Percentiles rank a stretch among this genome's conserved stretches.
Conservation (phyloP, 2,888 invertebrate species). For the Eilema griseolum region DNA sequence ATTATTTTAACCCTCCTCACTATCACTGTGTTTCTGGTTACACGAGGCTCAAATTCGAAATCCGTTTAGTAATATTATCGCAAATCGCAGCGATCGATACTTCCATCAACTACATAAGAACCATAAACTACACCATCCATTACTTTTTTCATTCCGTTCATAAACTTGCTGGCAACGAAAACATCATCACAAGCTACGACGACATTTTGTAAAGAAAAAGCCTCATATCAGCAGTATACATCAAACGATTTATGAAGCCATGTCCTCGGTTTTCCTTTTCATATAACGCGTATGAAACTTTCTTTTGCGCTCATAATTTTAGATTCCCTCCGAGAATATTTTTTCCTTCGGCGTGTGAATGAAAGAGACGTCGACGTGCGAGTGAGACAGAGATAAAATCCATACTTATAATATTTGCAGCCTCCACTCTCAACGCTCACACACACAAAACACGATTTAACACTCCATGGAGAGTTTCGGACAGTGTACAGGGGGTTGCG, state of each 20-base stretch:
- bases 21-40: background rate
- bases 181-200: constrained; percentile 51
- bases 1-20: too few relatives aligned
- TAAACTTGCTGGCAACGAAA: constrained; percentile 44
- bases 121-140: constrained; percentile 17
- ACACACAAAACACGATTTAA: constrained; percentile 75
- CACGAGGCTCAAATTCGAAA: background rate
- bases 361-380: constrained; percentile 62
- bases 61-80: background rate
- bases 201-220: constrained; percentile 67
- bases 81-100: background rate
- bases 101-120: background rate
- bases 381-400: constrained; percentile 80
- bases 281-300: constrained; percentile 71
- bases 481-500: constrained; percentile 67
- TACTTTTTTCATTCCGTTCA: constrained; percentile 30
- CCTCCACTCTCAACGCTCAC: constrained; percentile 80
- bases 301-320: constrained; percentile 77
- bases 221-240: constrained; percentile 68
- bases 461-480: constrained; percentile 82
- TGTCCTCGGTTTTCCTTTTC: constrained; percentile 79
- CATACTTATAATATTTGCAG: constrained; percentile 87
- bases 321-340: constrained; percentile 80
- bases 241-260: constrained; percentile 77
- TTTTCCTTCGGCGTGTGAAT: constrained; percentile 74